Evolutionary conservation across 2,888 invertebrate species (phyloP).

Genomic region (Drosophila imparisetae): DNA sequence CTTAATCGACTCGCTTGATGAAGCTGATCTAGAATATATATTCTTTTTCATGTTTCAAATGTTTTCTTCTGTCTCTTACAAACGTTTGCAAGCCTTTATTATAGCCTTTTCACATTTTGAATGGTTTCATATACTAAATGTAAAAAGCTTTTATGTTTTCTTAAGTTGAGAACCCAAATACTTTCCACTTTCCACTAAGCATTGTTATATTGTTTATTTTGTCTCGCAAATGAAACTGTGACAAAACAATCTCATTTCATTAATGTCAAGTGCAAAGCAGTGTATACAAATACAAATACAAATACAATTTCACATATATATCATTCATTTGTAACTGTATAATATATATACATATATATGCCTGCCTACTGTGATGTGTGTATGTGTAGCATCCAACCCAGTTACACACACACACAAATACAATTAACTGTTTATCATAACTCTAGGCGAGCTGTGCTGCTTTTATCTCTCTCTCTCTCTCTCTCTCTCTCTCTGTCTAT

Average conservation of each 20-base stretch:
- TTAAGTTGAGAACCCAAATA: not conserved
- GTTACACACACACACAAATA: constrained; percentile 31
- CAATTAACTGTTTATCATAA: constrained; percentile 50
- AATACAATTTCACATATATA: constrained; percentile 26
- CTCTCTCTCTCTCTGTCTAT: not conserved
- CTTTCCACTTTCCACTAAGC: not conserved
- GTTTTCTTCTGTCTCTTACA: not conserved
- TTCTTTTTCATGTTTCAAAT: not conserved
- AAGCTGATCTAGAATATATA: not conserved
- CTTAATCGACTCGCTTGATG: not conserved
- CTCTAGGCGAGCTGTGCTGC: constrained; percentile 10
- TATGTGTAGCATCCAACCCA: constrained; percentile 47
- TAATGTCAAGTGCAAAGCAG: constrained; percentile 73
- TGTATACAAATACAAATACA: constrained; percentile 16
- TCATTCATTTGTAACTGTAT: constrained; percentile 16
- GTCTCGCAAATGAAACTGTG: constrained; percentile 52
- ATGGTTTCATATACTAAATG: not conserved
- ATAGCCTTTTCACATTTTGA: not conserved
- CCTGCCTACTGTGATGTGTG: constrained; percentile 29
- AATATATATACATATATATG: constrained; percentile 34
- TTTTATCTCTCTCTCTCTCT: no score
- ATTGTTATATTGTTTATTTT: constrained; percentile 8
- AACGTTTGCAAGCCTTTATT: not conserved
- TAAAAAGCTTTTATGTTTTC: not conserved
- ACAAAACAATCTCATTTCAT: constrained; percentile 75